Evolutionary conservation across 2,888 invertebrate species (phyloP).

Genomic region (Drosophila formosana): DNA sequence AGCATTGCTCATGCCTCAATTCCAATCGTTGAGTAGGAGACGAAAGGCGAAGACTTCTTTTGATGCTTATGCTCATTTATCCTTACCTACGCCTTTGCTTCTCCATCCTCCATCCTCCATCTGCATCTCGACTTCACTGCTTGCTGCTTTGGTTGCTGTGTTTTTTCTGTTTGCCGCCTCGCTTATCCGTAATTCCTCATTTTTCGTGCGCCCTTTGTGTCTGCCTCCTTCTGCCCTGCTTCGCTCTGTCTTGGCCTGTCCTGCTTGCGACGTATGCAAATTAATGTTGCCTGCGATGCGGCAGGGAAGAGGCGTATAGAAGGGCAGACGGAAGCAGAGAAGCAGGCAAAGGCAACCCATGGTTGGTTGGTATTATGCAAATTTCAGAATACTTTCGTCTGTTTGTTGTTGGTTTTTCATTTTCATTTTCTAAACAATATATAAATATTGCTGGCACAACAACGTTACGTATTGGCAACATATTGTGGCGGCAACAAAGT

Average conservation of each 20-base stretch:
- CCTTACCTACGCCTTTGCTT: slow-evolving; percentile 45
- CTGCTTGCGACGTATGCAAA: slow-evolving; percentile 56
- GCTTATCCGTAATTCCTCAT: slow-evolving; percentile 49
- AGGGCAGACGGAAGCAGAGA: background rate
- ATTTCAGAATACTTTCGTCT: slow-evolving; percentile 44
- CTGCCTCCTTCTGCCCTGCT: slow-evolving; percentile 8
- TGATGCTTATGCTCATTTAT: slow-evolving; percentile 73
- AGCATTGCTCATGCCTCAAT: slow-evolving; percentile 48
- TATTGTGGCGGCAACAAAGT: slow-evolving; percentile 35
- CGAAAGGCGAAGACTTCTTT: slow-evolving; percentile 58
- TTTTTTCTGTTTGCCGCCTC: slow-evolving; percentile 22
- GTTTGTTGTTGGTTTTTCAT: slow-evolving; percentile 62
- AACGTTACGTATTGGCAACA: slow-evolving; percentile 8
- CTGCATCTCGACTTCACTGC: background rate
- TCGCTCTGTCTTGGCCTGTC: background rate
- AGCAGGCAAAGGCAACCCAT: slow-evolving; percentile 1
- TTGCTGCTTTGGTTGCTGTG: slow-evolving; percentile 16
- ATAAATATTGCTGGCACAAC: slow-evolving; percentile 30
- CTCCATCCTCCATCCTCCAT: background rate
- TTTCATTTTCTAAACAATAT: slow-evolving; percentile 59
- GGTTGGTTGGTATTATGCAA: slow-evolving; percentile 54
- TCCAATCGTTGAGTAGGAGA: slow-evolving; percentile 46
- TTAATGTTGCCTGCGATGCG: slow-evolving; percentile 45
- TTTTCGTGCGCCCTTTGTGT: slow-evolving; percentile 38
- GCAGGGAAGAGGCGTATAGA: background rate